Conservation (phyloP, 2,888 invertebrate species). For the Eupelmus urozonus region DNA sequence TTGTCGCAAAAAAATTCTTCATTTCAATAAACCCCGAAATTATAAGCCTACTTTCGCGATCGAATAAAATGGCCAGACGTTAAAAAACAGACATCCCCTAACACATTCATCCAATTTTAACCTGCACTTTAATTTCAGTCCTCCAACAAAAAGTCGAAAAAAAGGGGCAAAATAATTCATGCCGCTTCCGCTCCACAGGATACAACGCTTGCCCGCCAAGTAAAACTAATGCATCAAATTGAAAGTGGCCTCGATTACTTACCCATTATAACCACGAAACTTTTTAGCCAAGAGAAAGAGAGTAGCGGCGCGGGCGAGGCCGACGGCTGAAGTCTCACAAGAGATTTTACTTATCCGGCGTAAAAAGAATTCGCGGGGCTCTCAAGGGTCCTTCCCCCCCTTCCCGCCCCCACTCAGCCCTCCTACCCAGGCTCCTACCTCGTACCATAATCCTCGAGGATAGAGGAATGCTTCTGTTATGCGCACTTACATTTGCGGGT, state of each 20-base stretch:
- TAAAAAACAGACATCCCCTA: too few species aligned
- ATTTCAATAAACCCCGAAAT: too few species aligned
- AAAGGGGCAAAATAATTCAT: too few species aligned
- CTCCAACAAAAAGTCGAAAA: too few species aligned
- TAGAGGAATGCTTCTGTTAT: constrained; percentile 34
- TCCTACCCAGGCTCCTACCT: neutral
- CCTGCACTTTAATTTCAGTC: too few species aligned
- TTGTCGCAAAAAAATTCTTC: too few species aligned
- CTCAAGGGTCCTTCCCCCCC: constrained; percentile 32
- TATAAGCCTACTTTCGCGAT: too few species aligned
- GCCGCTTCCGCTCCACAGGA: neutral
- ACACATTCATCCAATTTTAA: too few species aligned
- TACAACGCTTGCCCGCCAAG: neutral
- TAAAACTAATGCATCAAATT: constrained; percentile 30
- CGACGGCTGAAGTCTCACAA: constrained; percentile 35
- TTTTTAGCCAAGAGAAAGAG: neutral
- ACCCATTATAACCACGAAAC: constrained; percentile 24
- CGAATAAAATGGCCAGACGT: too few species aligned
- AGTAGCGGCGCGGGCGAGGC: neutral
- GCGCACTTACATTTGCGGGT: constrained; percentile 44
- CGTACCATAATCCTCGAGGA: neutral
- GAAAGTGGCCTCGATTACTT: constrained; percentile 33
- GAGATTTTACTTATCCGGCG: constrained; percentile 15
- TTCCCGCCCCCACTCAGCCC: neutral
- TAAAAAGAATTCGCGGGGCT: constrained; percentile 32